Evolutionary conservation across 2,797 vertebrate species (phyloP).

Genomic region (Silurus lanzhouensis): DNA sequence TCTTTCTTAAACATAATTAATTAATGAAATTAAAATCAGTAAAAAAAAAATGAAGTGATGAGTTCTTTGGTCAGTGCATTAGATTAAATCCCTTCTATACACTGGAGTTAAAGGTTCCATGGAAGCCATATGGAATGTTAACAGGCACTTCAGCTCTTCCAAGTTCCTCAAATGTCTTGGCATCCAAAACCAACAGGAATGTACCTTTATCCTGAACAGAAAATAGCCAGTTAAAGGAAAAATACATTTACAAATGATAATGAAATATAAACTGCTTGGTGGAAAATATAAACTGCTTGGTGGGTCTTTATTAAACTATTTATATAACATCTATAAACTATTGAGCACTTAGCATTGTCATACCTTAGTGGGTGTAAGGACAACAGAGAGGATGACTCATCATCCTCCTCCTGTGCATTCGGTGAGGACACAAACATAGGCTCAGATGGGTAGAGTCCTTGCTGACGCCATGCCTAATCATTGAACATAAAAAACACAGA

Average conservation of each 20-base stretch:
- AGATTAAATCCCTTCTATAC: slow-evolving; percentile 33
- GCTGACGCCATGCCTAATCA: slow-evolving; percentile 85
- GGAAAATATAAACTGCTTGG: background rate
- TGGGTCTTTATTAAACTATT: too few species aligned
- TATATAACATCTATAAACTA: background rate
- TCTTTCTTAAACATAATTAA: too few species aligned
- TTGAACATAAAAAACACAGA: background rate
- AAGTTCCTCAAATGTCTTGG: slow-evolving; percentile 84
- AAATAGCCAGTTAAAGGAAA: background rate
- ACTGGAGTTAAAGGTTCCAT: slow-evolving; percentile 78
- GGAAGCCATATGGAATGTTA: slow-evolving; percentile 90
- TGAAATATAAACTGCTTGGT: background rate
- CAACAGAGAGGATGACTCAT: slow-evolving; percentile 86
- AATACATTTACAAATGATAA: background rate
- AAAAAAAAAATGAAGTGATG: background rate
- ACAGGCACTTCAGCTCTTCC: slow-evolving; percentile 86
- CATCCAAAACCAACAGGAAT: slow-evolving; percentile 89
- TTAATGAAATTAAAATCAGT: too few species aligned
- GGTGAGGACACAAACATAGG: slow-evolving; percentile 88
- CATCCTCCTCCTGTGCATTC: slow-evolving; percentile 81
- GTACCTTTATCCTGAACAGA: slow-evolving; percentile 80
- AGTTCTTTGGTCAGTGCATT: background rate
- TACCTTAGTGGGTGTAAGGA: slow-evolving; percentile 86
- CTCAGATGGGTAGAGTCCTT: slow-evolving; percentile 89
- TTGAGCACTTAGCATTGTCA: background rate